Conservation (phyloP, 2,797 vertebrate genomes). For the Onychomys leucogaster region DNA sequence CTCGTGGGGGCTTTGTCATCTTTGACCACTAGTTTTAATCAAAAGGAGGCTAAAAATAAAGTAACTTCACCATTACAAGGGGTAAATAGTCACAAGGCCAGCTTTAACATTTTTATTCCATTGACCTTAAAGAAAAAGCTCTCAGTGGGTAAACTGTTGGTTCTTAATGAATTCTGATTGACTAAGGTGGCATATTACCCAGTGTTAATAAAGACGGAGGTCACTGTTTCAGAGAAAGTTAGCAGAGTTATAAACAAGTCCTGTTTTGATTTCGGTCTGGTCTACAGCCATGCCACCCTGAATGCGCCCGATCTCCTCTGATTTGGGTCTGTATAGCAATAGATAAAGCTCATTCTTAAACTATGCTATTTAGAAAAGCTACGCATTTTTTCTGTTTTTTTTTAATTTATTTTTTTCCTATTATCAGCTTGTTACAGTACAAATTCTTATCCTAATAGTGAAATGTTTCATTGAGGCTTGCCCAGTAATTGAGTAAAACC, state of each 20-base stretch:
- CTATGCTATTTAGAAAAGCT: constrained; percentile 57
- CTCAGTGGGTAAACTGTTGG: constrained; percentile 78
- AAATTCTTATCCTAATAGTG: no score
- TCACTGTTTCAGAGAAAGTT: constrained; percentile 18
- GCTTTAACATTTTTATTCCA: constrained; percentile 87
- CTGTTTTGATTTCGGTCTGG: constrained; percentile 12
- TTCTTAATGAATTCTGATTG: constrained; percentile 78
- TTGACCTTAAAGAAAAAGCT: constrained; percentile 83
- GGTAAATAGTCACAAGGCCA: constrained; percentile 78
- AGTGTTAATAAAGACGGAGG: constrained; percentile 55
- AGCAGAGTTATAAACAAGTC: not conserved
- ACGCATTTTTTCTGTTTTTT: not conserved
- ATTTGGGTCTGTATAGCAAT: constrained; percentile 37
- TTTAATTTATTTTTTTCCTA: no score
- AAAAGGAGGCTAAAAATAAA: constrained; percentile 85
- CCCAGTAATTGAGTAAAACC: no score
- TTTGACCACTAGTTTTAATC: constrained; percentile 87
- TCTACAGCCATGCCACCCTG: no score
- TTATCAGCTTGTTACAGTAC: no score
- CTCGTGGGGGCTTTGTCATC: constrained; percentile 85
- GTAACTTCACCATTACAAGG: constrained; percentile 81
- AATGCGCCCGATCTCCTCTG: no score
- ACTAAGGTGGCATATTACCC: constrained; percentile 80
- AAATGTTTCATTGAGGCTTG: no score
- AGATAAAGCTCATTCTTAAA: constrained; percentile 7